These are phyloP conservation scores for Elephas maximus DNA, from an alignment of 2,113 vertebrate species.

Conservation along the genomic window DNA sequence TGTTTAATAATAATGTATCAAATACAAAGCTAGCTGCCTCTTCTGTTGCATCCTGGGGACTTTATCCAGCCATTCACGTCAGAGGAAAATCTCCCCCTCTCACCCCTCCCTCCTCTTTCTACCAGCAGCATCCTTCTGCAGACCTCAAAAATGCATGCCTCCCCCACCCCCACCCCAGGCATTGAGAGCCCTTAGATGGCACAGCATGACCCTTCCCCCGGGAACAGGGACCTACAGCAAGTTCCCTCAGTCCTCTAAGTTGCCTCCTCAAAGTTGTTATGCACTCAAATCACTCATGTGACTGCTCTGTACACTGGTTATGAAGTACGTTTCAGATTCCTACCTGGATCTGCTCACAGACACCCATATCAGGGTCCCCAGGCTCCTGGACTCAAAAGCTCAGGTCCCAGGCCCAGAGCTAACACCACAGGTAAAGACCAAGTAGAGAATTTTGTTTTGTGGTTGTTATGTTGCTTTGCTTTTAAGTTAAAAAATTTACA, in stretches of 20 bases:
- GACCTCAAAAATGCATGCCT: not conserved
- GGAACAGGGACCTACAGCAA: not conserved
- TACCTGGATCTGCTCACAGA: too few relatives aligned
- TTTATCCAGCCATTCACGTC: not conserved
- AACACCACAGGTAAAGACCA: not conserved
- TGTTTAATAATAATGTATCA: not conserved
- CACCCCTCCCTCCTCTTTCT: too few relatives aligned
- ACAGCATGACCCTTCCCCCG: accelerated
- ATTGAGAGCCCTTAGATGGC: not conserved
- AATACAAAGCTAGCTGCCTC: not conserved
- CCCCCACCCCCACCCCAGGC: too few relatives aligned
- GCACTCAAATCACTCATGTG: not conserved
- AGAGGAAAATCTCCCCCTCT: not conserved
- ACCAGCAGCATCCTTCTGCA: not conserved
- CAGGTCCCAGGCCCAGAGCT: not conserved
- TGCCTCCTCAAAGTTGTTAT: not conserved
- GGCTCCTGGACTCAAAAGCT: not conserved
- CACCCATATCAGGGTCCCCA: not conserved
- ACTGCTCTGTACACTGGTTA: not conserved
- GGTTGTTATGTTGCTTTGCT: not conserved
- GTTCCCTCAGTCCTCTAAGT: not conserved
- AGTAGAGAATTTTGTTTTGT: not conserved
- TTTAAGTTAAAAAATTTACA: not conserved
- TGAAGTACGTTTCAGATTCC: not conserved
- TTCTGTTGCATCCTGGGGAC: not conserved